Evolutionary conservation across 92 coral and sea anemone species (phyloP).

Genomic region (Epizoanthus scotinus): DNA sequence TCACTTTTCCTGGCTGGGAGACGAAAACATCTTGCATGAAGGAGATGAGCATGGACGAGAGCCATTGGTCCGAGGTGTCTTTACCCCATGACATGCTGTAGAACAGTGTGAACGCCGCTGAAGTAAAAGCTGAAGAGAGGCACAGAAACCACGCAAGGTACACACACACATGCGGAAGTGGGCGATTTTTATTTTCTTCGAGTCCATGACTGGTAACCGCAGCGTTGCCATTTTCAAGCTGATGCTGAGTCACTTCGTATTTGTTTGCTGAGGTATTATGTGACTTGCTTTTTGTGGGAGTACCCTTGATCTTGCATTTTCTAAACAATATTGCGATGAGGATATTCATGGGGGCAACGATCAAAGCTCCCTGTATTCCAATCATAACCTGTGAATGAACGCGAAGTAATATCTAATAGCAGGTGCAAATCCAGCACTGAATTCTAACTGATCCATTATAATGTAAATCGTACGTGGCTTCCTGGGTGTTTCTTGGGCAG

Average conservation of each 20-base stretch:
- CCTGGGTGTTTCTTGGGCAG: too few species aligned
- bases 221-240: background rate
- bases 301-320: background rate
- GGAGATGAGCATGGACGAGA: slow-evolving; percentile 40
- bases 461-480: too few species aligned
- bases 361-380: slow-evolving; percentile 8
- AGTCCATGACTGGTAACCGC: background rate
- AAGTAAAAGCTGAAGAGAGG: slow-evolving; percentile 26
- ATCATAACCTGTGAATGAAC: background rate
- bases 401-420: background rate
- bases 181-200: background rate
- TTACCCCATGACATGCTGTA: slow-evolving; percentile 33
- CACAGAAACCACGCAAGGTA: slow-evolving; percentile 54
- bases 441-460: too few species aligned
- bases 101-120: slow-evolving; percentile 37
- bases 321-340: slow-evolving; percentile 11
- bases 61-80: slow-evolving; percentile 44
- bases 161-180: slow-evolving; percentile 20
- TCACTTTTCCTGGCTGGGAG: slow-evolving; percentile 49
- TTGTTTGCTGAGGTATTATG: background rate
- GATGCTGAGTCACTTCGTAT: background rate
- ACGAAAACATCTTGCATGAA: slow-evolving; percentile 41
- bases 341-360: slow-evolving; percentile 23
- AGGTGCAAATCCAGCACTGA: too few species aligned
- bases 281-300: background rate